A percentile compares a stretch with the other conserved stretches of the same genome.
phyloP scores from a whole-genome alignment of 2,113 vertebrate genomes.

The Athene noctua region DNA sequence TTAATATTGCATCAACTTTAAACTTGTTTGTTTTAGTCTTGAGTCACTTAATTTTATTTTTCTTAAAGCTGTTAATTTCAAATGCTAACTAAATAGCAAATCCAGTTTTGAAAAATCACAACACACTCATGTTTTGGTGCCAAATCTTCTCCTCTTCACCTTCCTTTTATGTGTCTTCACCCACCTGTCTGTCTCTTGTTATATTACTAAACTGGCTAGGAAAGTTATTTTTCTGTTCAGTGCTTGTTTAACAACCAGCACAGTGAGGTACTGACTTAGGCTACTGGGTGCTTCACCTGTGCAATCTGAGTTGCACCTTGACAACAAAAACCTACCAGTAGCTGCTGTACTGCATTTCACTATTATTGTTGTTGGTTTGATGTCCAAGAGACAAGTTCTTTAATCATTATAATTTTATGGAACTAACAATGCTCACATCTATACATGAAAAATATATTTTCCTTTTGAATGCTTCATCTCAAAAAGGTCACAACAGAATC shows the following conservation, averaged over 20 bases:
- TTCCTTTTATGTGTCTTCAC: not conserved
- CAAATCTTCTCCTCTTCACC: not conserved
- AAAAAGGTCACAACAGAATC: not conserved
- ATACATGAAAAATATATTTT: not conserved
- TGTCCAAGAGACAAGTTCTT: not conserved
- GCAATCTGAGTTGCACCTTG: not conserved
- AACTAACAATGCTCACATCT: not conserved
- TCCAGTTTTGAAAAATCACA: conserved; percentile 9
- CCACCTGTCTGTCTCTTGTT: not conserved
- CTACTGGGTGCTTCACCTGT: not conserved
- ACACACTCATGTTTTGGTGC: not conserved
- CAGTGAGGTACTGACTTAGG: not conserved
- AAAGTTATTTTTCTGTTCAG: not conserved
- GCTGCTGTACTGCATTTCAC: not conserved
- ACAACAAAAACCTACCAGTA: not conserved
- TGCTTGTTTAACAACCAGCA: not conserved
- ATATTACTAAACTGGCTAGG: not conserved
- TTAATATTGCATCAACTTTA: conserved; percentile 68
- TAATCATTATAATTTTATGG: not conserved
- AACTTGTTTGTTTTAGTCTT: conserved; percentile 49
- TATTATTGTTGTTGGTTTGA: not conserved
- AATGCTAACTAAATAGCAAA: not conserved
- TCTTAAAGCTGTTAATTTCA: conserved; percentile 31
- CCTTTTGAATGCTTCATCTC: not conserved
- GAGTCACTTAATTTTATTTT: conserved; percentile 38